Conservation (phyloP, 2,797 vertebrate species). For the Diceros bicornis region DNA sequence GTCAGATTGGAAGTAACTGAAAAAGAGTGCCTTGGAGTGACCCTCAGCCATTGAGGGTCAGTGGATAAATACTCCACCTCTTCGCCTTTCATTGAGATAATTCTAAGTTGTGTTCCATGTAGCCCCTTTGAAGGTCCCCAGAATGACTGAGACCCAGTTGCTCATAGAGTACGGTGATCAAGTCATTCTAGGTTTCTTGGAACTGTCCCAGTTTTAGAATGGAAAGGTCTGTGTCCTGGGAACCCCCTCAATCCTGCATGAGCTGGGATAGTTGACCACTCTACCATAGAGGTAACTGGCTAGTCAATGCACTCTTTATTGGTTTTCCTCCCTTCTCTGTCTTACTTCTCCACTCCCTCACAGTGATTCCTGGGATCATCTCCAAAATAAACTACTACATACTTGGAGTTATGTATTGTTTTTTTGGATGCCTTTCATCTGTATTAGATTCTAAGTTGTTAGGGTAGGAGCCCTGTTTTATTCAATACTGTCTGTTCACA, state of each 20-base stretch:
- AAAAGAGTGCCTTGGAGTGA: neutral
- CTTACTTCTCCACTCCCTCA: neutral
- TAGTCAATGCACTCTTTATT: neutral
- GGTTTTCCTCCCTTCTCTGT: neutral
- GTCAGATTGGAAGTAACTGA: neutral
- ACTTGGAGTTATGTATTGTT: neutral
- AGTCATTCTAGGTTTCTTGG: neutral
- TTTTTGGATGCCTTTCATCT: neutral
- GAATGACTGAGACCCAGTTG: neutral
- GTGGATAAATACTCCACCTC: neutral
- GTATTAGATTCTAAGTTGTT: slow-evolving; percentile 18
- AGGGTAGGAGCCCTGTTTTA: neutral
- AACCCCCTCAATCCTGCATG: neutral
- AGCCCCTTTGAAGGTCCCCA: neutral
- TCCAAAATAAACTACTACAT: neutral
- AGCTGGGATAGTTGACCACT: neutral
- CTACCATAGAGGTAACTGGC: neutral
- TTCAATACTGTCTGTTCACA: neutral
- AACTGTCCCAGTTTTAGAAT: neutral
- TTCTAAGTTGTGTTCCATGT: neutral
- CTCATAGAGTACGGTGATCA: neutral
- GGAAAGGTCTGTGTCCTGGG: neutral
- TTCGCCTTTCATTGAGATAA: neutral
- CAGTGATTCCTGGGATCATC: neutral
- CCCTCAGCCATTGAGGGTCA: neutral